phyloP scores from a whole-genome alignment of 2,888 invertebrate species.

The Girardia tigrina region DNA sequence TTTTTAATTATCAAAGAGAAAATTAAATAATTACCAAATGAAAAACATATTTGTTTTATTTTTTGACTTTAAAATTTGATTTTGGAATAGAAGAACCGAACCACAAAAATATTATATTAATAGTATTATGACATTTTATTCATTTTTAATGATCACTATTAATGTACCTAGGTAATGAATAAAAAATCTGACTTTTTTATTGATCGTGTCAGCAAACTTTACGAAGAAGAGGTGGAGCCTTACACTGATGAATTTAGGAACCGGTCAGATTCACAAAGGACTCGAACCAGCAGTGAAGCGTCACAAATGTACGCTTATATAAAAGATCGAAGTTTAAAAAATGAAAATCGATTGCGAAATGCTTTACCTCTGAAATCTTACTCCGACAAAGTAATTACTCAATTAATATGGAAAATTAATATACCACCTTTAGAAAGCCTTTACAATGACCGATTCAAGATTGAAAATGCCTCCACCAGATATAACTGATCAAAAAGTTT shows the following conservation, averaged over 20 bases:
- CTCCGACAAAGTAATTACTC: too few species aligned
- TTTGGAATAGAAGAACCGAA: too few species aligned
- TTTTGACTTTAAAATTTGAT: too few species aligned
- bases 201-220: slow-evolving; percentile 16
- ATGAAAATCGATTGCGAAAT: background rate
- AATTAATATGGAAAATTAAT: too few species aligned
- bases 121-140: too few species aligned
- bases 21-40: too few species aligned
- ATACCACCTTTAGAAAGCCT: background rate
- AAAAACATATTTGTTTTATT: too few species aligned
- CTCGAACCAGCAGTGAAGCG: slow-evolving; percentile 33
- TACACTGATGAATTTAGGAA: slow-evolving; percentile 23
- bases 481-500: background rate
- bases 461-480: slow-evolving; percentile 4
- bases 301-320: slow-evolving; percentile 27
- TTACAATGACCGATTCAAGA: slow-evolving; percentile 11
- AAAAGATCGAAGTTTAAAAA: slow-evolving; percentile 3
- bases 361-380: background rate
- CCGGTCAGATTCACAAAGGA: slow-evolving; percentile 29
- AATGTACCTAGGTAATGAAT: background rate
- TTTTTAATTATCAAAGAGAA: too few species aligned
- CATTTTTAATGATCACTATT: background rate
- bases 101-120: too few species aligned
- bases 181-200: slow-evolving; percentile 8
- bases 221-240: slow-evolving; percentile 33